phyloP scores from a whole-genome alignment of 2,888 invertebrate species.

The Dryocosmus kuriphilus region DNA sequence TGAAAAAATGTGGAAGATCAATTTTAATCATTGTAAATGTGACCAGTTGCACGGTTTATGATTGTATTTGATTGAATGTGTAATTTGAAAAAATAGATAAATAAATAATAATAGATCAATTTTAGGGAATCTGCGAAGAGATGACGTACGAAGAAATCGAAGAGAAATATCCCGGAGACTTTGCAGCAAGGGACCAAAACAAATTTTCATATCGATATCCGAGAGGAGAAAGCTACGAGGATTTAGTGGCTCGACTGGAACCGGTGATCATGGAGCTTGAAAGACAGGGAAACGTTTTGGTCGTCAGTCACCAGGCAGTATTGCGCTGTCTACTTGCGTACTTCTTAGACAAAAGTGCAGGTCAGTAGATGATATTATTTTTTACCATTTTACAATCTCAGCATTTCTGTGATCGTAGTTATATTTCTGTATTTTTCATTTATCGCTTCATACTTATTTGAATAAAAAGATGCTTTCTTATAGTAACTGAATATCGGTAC shows the following conservation, averaged over 20 bases:
- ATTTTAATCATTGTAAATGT: too few relatives aligned
- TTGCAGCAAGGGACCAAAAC: slow-evolving; percentile 95
- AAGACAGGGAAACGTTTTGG: slow-evolving; percentile 96
- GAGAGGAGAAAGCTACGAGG: slow-evolving; percentile 97
- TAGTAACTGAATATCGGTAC: slow-evolving; percentile 10
- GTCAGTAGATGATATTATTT: slow-evolving; percentile 78
- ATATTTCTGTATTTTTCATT: neutral
- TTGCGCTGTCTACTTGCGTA: slow-evolving; percentile 97
- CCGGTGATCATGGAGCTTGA: slow-evolving; percentile 99
- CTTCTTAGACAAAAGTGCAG: slow-evolving; percentile 96
- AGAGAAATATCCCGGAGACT: slow-evolving; percentile 95
- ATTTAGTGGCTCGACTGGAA: slow-evolving; percentile 97
- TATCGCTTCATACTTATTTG: neutral
- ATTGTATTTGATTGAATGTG: too few relatives aligned
- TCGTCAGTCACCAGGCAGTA: slow-evolving; percentile 98
- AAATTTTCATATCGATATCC: slow-evolving; percentile 97
- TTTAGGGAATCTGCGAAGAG: slow-evolving; percentile 98
- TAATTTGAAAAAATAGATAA: neutral
- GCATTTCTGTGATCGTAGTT: neutral
- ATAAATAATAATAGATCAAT: slow-evolving; percentile 11
- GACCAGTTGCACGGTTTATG: too few relatives aligned
- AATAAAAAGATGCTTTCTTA: neutral
- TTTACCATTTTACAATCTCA: neutral
- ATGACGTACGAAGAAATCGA: slow-evolving; percentile 99
- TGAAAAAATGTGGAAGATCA: too few relatives aligned